These are phyloP conservation scores for Nothobranchius furzeri DNA, from an alignment of 2,113 vertebrate genomes.

Conservation along the genomic window DNA sequence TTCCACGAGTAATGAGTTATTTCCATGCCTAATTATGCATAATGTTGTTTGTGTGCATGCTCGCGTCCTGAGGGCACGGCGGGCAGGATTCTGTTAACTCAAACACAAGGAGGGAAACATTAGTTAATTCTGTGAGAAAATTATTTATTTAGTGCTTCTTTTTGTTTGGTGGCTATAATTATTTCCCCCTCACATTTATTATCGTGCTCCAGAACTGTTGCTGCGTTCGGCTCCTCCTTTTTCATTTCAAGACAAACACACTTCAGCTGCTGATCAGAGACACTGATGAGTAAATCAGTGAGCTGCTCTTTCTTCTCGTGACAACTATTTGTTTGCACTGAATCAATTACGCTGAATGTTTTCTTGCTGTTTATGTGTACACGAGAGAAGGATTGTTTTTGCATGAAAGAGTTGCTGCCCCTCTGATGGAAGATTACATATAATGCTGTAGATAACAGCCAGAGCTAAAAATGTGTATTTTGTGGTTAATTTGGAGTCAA, in stretches of 20 bases:
- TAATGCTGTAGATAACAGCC: slow-evolving; percentile 20
- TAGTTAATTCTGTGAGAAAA: slow-evolving; percentile 41
- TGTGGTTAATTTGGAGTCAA: slow-evolving; percentile 10
- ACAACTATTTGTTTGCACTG: slow-evolving; percentile 35
- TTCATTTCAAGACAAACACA: slow-evolving; percentile 6
- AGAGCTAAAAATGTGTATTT: slow-evolving; percentile 36
- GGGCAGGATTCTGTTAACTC: slow-evolving; percentile 3
- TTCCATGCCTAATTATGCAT: slow-evolving; percentile 51
- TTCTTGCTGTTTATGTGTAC: not conserved
- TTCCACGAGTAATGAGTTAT: slow-evolving; percentile 38
- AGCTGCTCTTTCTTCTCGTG: slow-evolving; percentile 19
- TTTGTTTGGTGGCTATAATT: slow-evolving; percentile 9
- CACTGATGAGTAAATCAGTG: slow-evolving; percentile 41
- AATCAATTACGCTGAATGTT: slow-evolving; percentile 31
- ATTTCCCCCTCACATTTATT: slow-evolving; percentile 34
- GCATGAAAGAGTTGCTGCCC: not conserved
- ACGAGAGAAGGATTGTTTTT: not conserved
- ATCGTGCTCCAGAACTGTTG: slow-evolving; percentile 26
- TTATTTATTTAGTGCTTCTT: slow-evolving; percentile 40
- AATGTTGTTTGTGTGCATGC: slow-evolving; percentile 16
- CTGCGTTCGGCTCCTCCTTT: not conserved
- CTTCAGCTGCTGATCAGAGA: slow-evolving; percentile 21
- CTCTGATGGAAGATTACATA: slow-evolving; percentile 15
- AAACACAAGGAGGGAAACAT: slow-evolving; percentile 29
- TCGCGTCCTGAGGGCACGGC: slow-evolving; percentile 22